Base-by-base conservation (phyloP, 2,888 invertebrate species). In the Pristionchus fissidentatus region DNA sequence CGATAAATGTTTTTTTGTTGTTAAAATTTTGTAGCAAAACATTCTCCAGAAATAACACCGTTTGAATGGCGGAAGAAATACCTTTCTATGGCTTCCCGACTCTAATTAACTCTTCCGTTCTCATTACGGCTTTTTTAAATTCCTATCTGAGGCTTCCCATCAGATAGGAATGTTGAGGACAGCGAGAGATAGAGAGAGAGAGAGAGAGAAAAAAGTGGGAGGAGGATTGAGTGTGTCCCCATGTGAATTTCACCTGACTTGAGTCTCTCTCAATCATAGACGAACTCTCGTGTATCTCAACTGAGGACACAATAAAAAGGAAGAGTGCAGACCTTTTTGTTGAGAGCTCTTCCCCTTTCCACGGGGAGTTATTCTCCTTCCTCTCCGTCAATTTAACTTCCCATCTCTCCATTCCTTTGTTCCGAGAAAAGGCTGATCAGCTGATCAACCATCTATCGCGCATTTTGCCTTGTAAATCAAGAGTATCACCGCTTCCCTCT, bases 361-460 rank as follows among this genome's bases (percentile, higher is more conserved):
- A 57, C 57, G 29, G 29, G 29, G 57, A 26, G n/a, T 57, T 29
- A 26, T n/a, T 52, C 52, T 52, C 22, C n/a, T 52, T 52, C n/a
- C n/a, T n/a, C n/a, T n/a, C n/a, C n/a, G n/a, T n/a, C n/a, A n/a
- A n/a, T n/a, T n/a, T n/a, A n/a, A n/a, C n/a, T n/a, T 32, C 7
- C 3, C 57, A n/a, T 62, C 62, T 62, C 29, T 35, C 35, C 26
- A 15, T 62, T 62, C 32, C 22, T 62, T 13, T 35, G 35, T 62
- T n/a, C n/a, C 62, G 35, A 32, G 62, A 35, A 62, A 62, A 26
- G 10, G 29, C 57, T 22, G 10, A n/a, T 10, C 35, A 62, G 62
- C 62, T 62, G 62, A 62, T 62, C 35, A 29, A 62, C 35, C 35
- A 62, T 2, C 35, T 62, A 62, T 62, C 57, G 10, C 57, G 62